Evolutionary conservation across 2,888 invertebrate species (phyloP).

Genomic region (Operophtera brumata): DNA sequence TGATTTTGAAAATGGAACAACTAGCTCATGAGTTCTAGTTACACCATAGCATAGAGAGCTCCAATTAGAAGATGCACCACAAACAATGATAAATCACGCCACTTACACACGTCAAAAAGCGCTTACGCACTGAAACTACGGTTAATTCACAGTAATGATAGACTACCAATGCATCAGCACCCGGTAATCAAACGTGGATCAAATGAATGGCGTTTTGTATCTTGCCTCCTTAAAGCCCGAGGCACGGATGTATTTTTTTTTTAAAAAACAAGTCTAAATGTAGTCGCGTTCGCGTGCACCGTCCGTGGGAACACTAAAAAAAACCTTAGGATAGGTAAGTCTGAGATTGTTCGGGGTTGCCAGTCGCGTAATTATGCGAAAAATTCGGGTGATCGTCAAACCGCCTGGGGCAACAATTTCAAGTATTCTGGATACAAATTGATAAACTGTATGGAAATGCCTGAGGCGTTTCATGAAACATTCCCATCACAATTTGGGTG

Average conservation of each 20-base stretch:
- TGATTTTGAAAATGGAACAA: constrained; percentile 10
- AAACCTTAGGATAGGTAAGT: constrained; percentile 49
- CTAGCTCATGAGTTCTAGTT: not conserved
- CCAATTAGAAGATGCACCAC: constrained; percentile 10
- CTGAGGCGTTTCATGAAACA: constrained; percentile 1
- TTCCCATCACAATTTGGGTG: constrained; percentile 3
- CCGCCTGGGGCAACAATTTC: constrained; percentile 36
- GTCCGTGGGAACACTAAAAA: constrained; percentile 73
- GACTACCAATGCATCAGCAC: constrained; percentile 50
- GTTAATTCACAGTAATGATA: constrained; percentile 69
- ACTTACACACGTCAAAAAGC: constrained; percentile 65
- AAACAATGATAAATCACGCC: constrained; percentile 62
- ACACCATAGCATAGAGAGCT: constrained; percentile 1
- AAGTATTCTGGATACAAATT: constrained; percentile 26
- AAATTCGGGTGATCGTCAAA: constrained; percentile 49
- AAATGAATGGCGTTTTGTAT: constrained; percentile 61
- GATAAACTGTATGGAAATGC: constrained; percentile 17
- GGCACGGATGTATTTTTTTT: constrained; percentile 65
- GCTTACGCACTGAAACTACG: constrained; percentile 62
- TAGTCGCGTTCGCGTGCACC: constrained; percentile 64
- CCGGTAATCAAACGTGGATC: constrained; percentile 69
- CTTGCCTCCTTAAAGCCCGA: constrained; percentile 60
- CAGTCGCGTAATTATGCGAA: constrained; percentile 54
- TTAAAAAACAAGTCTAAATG: constrained; percentile 47
- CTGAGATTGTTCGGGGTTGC: constrained; percentile 56